Base-by-base conservation (phyloP, 1,140 invertebrate species). In the Saxidomus purpurata region DNA sequence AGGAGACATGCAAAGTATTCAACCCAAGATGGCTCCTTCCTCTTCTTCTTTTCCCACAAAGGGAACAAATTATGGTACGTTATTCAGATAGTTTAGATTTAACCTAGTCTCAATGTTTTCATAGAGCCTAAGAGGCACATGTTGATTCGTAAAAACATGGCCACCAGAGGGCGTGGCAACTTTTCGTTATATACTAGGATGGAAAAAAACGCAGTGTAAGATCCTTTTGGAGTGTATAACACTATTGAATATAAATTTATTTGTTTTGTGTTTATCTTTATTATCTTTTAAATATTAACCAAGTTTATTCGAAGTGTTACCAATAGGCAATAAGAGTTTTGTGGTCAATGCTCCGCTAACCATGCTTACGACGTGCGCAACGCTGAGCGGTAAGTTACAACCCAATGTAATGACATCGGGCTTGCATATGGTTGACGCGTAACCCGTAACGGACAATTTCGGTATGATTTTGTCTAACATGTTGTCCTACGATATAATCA, bases 41-140 rank as follows among this genome's bases (percentile, higher is more conserved):
- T 74, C 25, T 74, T 74, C 69, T 34, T 74, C 38, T 74, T 74
- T 38, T 34, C 25, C 28, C 3, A n/a, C 15, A n/a, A n/a, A n/a
- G n/a, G n/a, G n/a, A 74, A 74, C 25, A 74, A 38, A 4, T 34
- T 34, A 31, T 74, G 69, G 69, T 74, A 74, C 11, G 69, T 74
- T 34, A 74, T 38, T 34, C 25, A 38, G 25, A 34, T 74, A 31
- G 25, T 31, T 74, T 74, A 38, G 17, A 74, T 34, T 38, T 38
- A 74, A 34, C 25, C 69, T 38, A 74, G 69, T 74, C 34, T 34
- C 69, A 74, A 25, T 67, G 61, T 67, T 67, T 67, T 67, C 61
- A 67, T 67, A 67, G 61, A 67, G 61, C 61, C 61, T 67, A 67
- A 67, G 61, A 67, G 61, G 61, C 61, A 67, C 61, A 38, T 74